Conservation (phyloP, 2,113 vertebrate genomes). For the Toxotes chatareus region DNA sequence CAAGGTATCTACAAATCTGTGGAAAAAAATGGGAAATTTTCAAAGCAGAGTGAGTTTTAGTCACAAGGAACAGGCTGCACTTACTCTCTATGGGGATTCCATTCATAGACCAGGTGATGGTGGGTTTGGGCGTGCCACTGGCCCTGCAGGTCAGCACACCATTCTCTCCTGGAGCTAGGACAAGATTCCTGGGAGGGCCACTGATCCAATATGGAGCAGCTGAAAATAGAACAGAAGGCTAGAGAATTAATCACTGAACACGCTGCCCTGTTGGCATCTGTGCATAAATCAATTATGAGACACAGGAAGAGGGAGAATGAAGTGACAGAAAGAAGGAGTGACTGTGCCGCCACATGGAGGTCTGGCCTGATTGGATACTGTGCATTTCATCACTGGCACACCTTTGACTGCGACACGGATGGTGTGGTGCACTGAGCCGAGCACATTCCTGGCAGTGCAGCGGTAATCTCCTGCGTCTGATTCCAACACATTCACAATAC, state of each 20-base stretch:
- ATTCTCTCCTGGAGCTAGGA: conserved; percentile 92
- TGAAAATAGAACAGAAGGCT: conserved; percentile 72
- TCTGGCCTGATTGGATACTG: conserved; percentile 1
- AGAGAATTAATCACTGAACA: conserved; percentile 64
- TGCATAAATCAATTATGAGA: conserved; percentile 65
- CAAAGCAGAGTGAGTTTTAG: background rate
- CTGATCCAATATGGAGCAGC: conserved; percentile 97
- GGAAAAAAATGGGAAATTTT: background rate
- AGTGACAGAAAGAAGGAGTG: conserved; percentile 5
- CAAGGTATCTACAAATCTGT: background rate
- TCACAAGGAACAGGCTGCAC: conserved; percentile 45
- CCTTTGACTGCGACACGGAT: conserved; percentile 94
- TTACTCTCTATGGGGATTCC: conserved; percentile 93
- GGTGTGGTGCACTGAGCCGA: conserved; percentile 87
- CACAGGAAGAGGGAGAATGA: conserved; percentile 21
- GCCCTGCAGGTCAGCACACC: conserved; percentile 92
- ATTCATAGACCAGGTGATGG: conserved; percentile 92
- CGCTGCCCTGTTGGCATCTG: conserved; percentile 35
- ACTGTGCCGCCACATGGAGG: background rate
- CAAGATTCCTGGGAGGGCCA: conserved; percentile 90
- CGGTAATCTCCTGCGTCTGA: conserved; percentile 94
- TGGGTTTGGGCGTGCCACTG: conserved; percentile 92
- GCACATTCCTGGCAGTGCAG: conserved; percentile 89
- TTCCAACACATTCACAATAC: conserved; percentile 90
- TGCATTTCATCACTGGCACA: conserved; percentile 69